Base-by-base conservation (phyloP, 2,797 vertebrate species). In the Pachyuromys duprasi region DNA sequence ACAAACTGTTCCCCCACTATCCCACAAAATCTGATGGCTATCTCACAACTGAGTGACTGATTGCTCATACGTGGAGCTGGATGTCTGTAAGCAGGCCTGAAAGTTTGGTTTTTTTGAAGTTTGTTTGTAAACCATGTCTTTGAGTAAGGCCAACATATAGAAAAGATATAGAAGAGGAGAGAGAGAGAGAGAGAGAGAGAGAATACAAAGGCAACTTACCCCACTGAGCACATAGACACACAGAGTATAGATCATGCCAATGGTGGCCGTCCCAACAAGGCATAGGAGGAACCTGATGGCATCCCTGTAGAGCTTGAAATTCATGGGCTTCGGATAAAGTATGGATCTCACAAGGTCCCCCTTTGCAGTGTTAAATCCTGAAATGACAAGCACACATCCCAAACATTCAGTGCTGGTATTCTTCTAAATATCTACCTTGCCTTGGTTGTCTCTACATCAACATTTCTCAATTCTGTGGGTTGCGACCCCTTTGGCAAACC, bases 291-390 rank as follows among this genome's bases (percentile, higher is more conserved):
- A 99, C 26, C 98, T 89, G 53, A 98, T 80, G 4, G 98, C 98
- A 18, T 99, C 99, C 88, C 98, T 97, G 96, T 99, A 99, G 84
- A 99, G 97, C 90, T 98, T 98, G 95, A 99, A 99, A 90, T 99
- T 98, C 98, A 99, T 98, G 1, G 98, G 98, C 95, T 98, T 99
- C 33, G 99, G 98, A 88, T 99, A 99, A 70, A 99, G 98, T 70
- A 99, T 99, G 89, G 99, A 99, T 93, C 99, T 98, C 94, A 99
- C 98, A 1, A 99, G 97, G 90, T 99, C 98, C 5, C 99, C 99
- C 87, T 99, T 99, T 26, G 98, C 98, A 67, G 99, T 99, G 96
- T 97, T 98, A 98, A 99, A 99, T 63, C 99, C 99, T 99, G 89
- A 53, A 97, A 86, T 62, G 88, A 75, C 11, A 97, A 97, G 95